Evolutionary conservation across 2,113 vertebrate species (phyloP).

Genomic region (Speoplatyrhinus poulsoni): DNA sequence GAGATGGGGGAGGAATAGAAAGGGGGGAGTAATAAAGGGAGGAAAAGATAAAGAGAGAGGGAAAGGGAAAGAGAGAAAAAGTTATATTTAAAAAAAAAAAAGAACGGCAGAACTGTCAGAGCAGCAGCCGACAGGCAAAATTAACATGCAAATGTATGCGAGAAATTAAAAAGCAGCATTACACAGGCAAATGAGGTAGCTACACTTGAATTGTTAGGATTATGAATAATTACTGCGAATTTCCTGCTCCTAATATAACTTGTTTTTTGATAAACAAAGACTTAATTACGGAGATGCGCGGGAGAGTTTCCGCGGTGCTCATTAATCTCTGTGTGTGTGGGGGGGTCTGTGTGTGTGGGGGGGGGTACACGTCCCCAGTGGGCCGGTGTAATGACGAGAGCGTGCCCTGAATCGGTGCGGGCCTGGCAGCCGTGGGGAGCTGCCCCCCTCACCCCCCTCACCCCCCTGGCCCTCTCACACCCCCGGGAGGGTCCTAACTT

Average conservation of each 20-base stretch:
- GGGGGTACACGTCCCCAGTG: conserved; percentile 99
- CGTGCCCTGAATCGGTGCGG: conserved; percentile 98
- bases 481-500: conserved; percentile 98
- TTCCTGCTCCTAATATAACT: conserved; percentile 99
- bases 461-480: conserved; percentile 92
- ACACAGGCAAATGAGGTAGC: conserved; percentile 99
- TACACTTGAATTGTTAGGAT: conserved; percentile 99
- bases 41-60: neutral
- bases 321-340: conserved; percentile 87
- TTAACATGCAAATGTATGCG: conserved; percentile 99
- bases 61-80: conserved; percentile 9
- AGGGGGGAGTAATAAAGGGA: conserved; percentile 21
- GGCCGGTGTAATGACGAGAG: conserved; percentile 97
- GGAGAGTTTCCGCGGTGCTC: conserved; percentile 99
- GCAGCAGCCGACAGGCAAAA: conserved; percentile 99
- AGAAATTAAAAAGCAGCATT: conserved; percentile 99
- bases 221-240: conserved; percentile 99
- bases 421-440: conserved; percentile 94
- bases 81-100: conserved; percentile 15
- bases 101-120: conserved; percentile 86
- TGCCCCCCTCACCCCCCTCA: conserved; percentile 86
- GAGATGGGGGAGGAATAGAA: neutral
- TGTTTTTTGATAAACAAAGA: conserved; percentile 99
- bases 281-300: conserved; percentile 99
- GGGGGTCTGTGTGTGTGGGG: neutral